Evolutionary conservation across 2,113 vertebrate genomes (phyloP).

Genomic region (Gallinago undulata): DNA sequence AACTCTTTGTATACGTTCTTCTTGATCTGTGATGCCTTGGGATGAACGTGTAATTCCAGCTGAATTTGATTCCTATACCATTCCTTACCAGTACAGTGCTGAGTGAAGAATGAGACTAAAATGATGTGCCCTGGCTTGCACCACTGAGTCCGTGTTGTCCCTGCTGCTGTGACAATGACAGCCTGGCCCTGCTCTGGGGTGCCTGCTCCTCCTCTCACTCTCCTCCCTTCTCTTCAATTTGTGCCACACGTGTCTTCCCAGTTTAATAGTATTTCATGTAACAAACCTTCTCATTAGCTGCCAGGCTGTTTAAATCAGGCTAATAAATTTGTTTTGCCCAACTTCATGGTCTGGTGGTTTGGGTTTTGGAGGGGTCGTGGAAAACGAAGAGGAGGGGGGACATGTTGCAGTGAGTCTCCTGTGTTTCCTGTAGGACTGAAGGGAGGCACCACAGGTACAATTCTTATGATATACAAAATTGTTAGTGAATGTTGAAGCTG

Average conservation of each 20-base stretch:
- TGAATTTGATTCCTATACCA: not conserved
- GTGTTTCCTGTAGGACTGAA: fast-evolving
- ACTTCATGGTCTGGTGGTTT: not conserved
- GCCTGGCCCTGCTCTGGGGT: not conserved
- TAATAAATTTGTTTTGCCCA: not conserved
- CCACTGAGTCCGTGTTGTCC: fast-evolving
- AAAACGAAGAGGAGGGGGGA: not conserved
- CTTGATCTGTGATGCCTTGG: not conserved
- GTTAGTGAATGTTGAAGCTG: not conserved
- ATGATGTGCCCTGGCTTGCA: not conserved
- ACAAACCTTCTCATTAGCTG: not conserved
- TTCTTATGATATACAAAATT: fast-evolving
- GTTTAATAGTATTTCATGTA: not conserved
- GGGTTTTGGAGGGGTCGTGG: not conserved
- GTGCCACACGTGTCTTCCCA: not conserved
- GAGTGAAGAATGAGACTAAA: not conserved
- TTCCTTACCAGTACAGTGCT: not conserved
- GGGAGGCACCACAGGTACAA: fast-evolving
- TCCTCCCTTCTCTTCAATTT: not conserved
- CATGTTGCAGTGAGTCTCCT: not conserved
- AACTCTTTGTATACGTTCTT: not conserved
- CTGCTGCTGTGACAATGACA: not conserved
- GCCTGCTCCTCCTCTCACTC: not conserved
- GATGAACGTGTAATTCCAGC: not conserved
- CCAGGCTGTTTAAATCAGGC: not conserved